Percentiles rank a stretch among this genome's conserved stretches.
Conservation (phyloP, 2,888 invertebrate species). For the Morpho helenor region DNA sequence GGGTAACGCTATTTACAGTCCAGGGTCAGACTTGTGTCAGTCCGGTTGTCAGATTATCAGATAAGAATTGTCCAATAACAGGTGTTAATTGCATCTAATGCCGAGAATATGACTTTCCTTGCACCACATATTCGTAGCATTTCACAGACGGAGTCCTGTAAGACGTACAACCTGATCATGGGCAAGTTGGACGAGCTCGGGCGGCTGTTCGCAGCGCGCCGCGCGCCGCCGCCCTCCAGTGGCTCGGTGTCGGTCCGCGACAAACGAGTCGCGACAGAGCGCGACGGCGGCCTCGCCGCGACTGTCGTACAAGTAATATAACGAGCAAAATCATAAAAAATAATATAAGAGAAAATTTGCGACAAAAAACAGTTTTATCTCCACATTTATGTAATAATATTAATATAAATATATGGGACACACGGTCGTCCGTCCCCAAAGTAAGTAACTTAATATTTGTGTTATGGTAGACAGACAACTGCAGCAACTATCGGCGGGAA, state of each 20-base stretch:
- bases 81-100: neutral
- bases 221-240: constrained; percentile 25
- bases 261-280: constrained; percentile 47
- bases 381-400: no score
- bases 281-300: neutral
- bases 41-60: neutral
- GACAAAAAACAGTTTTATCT: no score
- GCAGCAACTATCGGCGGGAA: no score
- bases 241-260: constrained; percentile 50
- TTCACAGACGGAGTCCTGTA: constrained; percentile 51
- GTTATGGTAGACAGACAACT: no score
- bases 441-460: no score
- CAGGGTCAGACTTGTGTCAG: neutral
- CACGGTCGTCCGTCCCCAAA: no score
- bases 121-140: neutral
- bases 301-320: neutral
- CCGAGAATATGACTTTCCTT: neutral
- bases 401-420: no score
- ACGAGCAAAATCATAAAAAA: no score
- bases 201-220: constrained; percentile 22
- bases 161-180: constrained; percentile 70
- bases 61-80: neutral
- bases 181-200: constrained; percentile 57
- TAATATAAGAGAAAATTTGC: no score
- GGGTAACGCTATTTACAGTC: neutral